Evolutionary conservation across 2,888 invertebrate genomes (phyloP).

Genomic region (Trichacis sp.): DNA sequence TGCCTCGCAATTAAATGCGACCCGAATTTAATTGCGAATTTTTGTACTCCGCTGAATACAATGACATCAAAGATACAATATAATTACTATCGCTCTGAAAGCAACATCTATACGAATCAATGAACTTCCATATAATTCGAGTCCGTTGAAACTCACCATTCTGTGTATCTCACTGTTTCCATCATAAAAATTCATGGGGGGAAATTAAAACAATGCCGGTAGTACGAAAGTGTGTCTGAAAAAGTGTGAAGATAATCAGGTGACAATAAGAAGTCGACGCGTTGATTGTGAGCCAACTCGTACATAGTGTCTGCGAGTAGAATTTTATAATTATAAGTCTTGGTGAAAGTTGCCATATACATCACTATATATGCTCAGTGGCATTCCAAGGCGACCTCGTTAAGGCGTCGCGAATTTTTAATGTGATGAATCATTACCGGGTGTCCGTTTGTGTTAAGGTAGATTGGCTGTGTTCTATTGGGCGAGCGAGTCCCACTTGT

Average conservation of each 20-base stretch:
- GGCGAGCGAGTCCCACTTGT: conserved; percentile 44
- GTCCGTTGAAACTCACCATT: not conserved
- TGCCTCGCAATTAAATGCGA: too few species aligned
- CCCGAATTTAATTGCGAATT: too few species aligned
- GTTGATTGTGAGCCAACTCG: not conserved
- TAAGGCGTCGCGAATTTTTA: conserved; percentile 54
- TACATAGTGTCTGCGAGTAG: not conserved
- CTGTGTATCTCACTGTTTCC: not conserved
- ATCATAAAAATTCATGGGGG: too few species aligned
- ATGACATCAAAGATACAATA: not conserved
- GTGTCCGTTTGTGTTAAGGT: conserved; percentile 60
- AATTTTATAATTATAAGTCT: not conserved
- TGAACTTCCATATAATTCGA: too few species aligned
- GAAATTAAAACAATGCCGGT: too few species aligned
- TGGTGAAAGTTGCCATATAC: conserved; percentile 14
- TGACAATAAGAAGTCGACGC: not conserved
- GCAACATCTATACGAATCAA: too few species aligned
- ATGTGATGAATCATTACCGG: conserved; percentile 61
- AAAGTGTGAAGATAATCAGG: not conserved
- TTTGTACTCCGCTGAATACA: too few species aligned
- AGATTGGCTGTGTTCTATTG: conserved; percentile 63
- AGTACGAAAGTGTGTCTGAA: not conserved
- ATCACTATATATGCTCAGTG: conserved; percentile 29
- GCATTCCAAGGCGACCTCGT: conserved; percentile 30
- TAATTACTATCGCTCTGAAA: not conserved